Evolutionary conservation across 2,113 vertebrate species (phyloP).

Genomic region (Mohoua ochrocephala): DNA sequence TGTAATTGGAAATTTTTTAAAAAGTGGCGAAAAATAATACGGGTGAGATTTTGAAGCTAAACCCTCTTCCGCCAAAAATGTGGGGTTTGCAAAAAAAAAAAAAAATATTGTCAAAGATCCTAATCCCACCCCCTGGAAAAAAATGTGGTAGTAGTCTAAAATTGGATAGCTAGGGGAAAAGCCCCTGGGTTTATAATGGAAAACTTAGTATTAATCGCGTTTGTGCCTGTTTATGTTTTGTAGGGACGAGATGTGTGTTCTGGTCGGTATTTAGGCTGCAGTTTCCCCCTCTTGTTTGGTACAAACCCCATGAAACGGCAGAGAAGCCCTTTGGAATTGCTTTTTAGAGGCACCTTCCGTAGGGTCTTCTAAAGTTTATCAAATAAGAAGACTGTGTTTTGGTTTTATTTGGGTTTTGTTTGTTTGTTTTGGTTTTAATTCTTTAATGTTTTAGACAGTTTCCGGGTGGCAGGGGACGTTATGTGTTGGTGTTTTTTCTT

Average conservation of each 20-base stretch:
- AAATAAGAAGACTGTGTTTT: background rate
- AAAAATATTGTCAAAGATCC: slow-evolving; percentile 10
- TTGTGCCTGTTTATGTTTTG: background rate
- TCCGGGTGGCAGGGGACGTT: background rate
- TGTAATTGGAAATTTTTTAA: background rate
- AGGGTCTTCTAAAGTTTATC: background rate
- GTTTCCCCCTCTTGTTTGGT: background rate
- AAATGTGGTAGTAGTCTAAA: slow-evolving; percentile 10
- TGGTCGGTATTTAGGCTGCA: background rate
- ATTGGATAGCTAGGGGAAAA: background rate
- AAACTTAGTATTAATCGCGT: background rate
- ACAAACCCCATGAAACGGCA: background rate
- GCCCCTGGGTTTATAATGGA: background rate
- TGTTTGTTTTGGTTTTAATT: background rate
- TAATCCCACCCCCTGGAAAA: slow-evolving; percentile 30
- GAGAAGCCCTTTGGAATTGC: background rate
- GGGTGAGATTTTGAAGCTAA: background rate
- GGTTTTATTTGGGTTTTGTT: background rate
- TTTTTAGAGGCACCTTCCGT: background rate
- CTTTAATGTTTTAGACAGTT: background rate
- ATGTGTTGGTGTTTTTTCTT: background rate
- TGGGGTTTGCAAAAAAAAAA: background rate
- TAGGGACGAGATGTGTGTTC: background rate
- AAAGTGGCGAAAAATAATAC: background rate
- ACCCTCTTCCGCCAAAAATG: slow-evolving; percentile 7